Evolutionary conservation across 37 sponge, comb jelly and placozoan genomes (phyloP), one percentile per base, ranked within the genome.

Genomic region (Chondrosia reniformis): DNA sequence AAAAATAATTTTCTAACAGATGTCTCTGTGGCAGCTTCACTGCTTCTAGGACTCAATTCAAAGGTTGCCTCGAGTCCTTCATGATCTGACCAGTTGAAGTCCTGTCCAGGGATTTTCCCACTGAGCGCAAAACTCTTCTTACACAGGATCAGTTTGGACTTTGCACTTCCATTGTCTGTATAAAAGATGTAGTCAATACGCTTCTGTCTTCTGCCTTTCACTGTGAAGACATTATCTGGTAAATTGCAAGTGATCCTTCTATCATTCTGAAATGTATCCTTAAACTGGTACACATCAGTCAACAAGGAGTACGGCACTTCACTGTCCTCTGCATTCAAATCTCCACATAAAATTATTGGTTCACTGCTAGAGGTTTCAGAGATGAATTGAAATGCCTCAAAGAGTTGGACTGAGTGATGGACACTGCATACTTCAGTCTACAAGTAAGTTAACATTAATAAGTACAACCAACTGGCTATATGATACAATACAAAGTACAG

Each of bases 11-110:
- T 59, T 59, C 61, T 59, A 59, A 59, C 22, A 30, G 61, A 13
- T 6, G 17, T 25, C n/a, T 59, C 30, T 13, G 6, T 6, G 4
- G n/a, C n/a, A 13, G 28, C n/a, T 19, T 13, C 61, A 6, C 17
- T 13, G 7, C 4, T 13, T 13, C n/a, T 13, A 6, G 9, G 7
- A 6, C 30, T 19, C 61, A 59, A 13, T 30, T 30, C 28, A 30
- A 59, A 59, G n/a, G 61, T 59, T 12, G 63, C 88, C 55, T 84
- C 82, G 67, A 92, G 40, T 4, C 92, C 92, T 33, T 87, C 92
- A 45, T 92, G 92, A 58, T 92, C 92, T 22, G 92, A 92, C 44
- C 78, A 92, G 21, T 87, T 81, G 45, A 81, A 92, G 10, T 45
- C 78, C 79, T 84, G 77, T 22, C 79, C 85, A 15, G 92, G 88